These are phyloP conservation scores for Heloderma charlesbogerti DNA, from an alignment of 2,113 vertebrate genomes.

Conservation along the genomic window DNA sequence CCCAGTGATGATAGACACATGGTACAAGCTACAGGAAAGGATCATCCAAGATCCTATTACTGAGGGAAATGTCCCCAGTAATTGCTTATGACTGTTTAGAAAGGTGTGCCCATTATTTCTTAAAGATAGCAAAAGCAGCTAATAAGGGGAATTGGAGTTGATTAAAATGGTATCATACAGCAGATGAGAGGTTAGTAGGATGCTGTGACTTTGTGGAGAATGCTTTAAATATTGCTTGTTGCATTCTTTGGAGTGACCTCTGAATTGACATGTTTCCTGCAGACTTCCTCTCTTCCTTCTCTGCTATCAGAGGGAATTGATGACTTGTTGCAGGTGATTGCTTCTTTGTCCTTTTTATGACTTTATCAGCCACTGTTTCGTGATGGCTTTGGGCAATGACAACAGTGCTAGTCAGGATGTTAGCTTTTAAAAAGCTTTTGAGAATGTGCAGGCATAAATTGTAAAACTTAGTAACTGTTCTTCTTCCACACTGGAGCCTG, in stretches of 20 bases:
- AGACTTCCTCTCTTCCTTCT: constrained; percentile 35
- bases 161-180: not conserved
- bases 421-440: constrained; percentile 47
- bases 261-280: constrained; percentile 30
- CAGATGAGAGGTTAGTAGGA: constrained; percentile 9
- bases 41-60: not conserved
- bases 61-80: not conserved
- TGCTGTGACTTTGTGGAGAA: constrained; percentile 19
- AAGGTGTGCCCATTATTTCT: not conserved
- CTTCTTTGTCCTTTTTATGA: constrained; percentile 42
- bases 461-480: constrained; percentile 15
- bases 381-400: constrained; percentile 47
- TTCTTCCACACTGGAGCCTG: constrained; percentile 14
- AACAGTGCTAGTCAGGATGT: constrained; percentile 37
- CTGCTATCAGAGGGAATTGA: constrained; percentile 39
- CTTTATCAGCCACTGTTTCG: constrained; percentile 39
- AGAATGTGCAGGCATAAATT: constrained; percentile 30
- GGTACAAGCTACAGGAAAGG: not conserved
- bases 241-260: not conserved
- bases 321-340: constrained; percentile 42
- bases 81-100: not conserved
- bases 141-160: not conserved
- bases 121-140: not conserved
- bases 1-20: not conserved
- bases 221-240: constrained; percentile 39